Base-by-base conservation (phyloP, 2,113 vertebrate species). In the Holacanthus passer region DNA sequence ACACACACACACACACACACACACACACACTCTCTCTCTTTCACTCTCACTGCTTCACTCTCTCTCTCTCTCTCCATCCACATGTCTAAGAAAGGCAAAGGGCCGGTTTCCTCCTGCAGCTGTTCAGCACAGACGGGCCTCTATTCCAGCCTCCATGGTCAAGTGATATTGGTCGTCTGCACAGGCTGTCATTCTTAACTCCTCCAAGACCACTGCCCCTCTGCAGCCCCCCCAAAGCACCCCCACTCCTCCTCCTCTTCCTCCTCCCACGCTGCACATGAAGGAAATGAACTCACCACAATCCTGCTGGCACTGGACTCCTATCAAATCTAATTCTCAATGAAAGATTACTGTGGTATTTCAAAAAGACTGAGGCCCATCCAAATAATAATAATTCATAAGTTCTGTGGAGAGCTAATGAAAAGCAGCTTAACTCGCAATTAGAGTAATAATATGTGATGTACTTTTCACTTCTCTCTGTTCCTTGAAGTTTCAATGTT, bases 241-340 rank as follows among this genome's bases (percentile, higher is more conserved):
- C 41, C 50, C 48, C n/a, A 17, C 41, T 45, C 59, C 13, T 5
- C 73, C 64, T 88, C 94, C 92, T 69, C 59, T 13, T 0, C 27
- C 85, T 91, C 86, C 81, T 92, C 94, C 94, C 83, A 93, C 90
- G 92, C 92, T 91, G 95, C 92, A 93, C 94, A 94, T 82, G 37
- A 90, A 96, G 96, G 96, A 97, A 96, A 96, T 95, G 92, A 95
- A 88, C 89, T 92, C 84, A 89, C 91, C 94, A 69, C 82, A 93
- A 93, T 91, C 89, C 94, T 91, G 94, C 94, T 93, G 93, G 94
- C 86, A 92, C 85, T 89, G 95, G 96, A 96, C 95, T 95, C 86
- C 95, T 95, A 95, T 88, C 71, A 86, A 72, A 88, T 81, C 50
- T 63, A 75, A 83, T 90, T 84, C 70, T 86, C 47, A 70, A n/a